phyloP scores from a whole-genome alignment of 1,140 invertebrate genomes.

The Cepaea nemoralis region DNA sequence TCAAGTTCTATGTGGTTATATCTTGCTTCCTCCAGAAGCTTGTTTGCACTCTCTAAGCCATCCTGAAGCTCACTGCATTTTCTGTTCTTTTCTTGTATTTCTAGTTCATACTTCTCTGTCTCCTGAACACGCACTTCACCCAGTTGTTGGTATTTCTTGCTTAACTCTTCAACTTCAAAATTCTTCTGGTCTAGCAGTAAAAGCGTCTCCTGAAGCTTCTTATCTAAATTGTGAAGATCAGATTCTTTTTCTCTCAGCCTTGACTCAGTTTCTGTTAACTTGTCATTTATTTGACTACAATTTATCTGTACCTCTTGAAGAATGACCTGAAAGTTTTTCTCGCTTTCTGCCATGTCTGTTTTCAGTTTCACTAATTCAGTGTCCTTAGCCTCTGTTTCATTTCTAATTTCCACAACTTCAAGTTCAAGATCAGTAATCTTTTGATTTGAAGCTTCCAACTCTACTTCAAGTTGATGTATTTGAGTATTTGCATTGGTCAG shows the following conservation, averaged over 20 bases:
- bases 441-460: conserved; percentile 45
- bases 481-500: conserved; percentile 63
- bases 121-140: neutral
- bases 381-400: conserved; percentile 42
- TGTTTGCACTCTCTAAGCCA: conserved; percentile 13
- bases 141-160: neutral
- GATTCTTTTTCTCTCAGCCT: conserved; percentile 39
- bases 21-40: conserved; percentile 22
- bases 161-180: neutral
- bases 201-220: neutral
- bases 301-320: conserved; percentile 53
- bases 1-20: conserved; percentile 32
- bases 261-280: conserved; percentile 38
- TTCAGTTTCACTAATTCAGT: conserved; percentile 36
- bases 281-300: conserved; percentile 41
- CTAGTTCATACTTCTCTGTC: conserved; percentile 14
- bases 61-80: conserved; percentile 34
- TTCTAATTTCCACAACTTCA: conserved; percentile 51
- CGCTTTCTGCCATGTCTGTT: conserved; percentile 56
- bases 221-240: conserved; percentile 16
- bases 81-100: conserved; percentile 18
- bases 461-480: conserved; percentile 61
- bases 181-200: neutral
- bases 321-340: conserved; percentile 59
- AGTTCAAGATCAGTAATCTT: conserved; percentile 61